These are phyloP conservation scores for Eurytoma adleriae DNA, from an alignment of 2,888 invertebrate genomes.

Conservation along the genomic window DNA sequence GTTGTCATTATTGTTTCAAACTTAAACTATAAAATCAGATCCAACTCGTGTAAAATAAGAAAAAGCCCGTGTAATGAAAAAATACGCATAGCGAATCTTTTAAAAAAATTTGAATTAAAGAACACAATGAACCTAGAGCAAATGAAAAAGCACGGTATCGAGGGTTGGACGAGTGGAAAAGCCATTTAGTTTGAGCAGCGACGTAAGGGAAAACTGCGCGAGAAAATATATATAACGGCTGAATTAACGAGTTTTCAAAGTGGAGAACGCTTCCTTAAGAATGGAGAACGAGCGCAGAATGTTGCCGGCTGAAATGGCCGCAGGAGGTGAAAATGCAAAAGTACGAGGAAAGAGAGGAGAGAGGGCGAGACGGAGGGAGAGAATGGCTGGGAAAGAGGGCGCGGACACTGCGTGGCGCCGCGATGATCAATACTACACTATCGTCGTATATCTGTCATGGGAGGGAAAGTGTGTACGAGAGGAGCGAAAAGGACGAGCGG, in stretches of 20 bases:
- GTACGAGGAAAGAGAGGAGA: neutral
- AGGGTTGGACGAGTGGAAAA: too few relatives aligned
- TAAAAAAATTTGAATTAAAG: too few relatives aligned
- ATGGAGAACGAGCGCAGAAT: constrained; percentile 58
- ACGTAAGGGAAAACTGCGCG: neutral
- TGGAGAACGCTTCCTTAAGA: neutral
- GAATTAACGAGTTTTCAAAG: constrained; percentile 31
- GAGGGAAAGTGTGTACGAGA: constrained; percentile 66
- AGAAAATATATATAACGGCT: neutral
- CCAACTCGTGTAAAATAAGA: too few relatives aligned
- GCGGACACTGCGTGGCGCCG: constrained; percentile 62
- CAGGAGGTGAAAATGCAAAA: too few relatives aligned
- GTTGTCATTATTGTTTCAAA: too few relatives aligned
- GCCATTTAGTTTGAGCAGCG: neutral
- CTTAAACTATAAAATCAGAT: too few relatives aligned
- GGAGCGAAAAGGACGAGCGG: constrained; percentile 50
- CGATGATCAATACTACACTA: constrained; percentile 74
- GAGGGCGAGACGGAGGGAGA: constrained; percentile 46
- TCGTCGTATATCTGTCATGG: constrained; percentile 64
- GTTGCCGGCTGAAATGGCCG: constrained; percentile 39
- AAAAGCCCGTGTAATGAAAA: too few relatives aligned
- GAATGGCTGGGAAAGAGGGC: constrained; percentile 63
- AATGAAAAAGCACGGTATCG: too few relatives aligned
- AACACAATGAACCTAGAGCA: too few relatives aligned
- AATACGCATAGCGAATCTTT: too few relatives aligned